These are phyloP conservation scores for Trisateles emortualis DNA, from an alignment of 2,888 invertebrate species.

Conservation along the genomic window DNA sequence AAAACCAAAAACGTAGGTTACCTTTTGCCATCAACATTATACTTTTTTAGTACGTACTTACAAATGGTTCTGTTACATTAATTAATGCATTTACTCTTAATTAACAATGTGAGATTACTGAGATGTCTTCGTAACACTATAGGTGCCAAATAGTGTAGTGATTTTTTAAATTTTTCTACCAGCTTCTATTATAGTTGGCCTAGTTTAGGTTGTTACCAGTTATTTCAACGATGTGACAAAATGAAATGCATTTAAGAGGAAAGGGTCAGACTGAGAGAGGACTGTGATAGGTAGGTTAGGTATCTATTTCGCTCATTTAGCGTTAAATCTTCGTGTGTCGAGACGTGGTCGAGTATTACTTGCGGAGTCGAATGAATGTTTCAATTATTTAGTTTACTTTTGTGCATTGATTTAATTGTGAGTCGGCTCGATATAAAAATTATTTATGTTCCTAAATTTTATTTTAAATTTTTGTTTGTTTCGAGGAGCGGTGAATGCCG, in stretches of 20 bases:
- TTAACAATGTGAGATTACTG: conserved; percentile 59
- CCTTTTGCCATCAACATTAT: conserved; percentile 81
- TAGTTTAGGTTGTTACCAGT: conserved; percentile 85
- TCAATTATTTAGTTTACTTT: conserved; percentile 43
- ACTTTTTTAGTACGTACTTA: conserved; percentile 73
- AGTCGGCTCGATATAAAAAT: conserved; percentile 28
- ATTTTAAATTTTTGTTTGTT: conserved; percentile 39
- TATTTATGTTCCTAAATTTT: conserved; percentile 66
- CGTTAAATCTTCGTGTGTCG: conserved; percentile 73
- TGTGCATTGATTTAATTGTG: conserved; percentile 33
- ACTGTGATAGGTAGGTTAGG: conserved; percentile 86
- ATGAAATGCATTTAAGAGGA: conserved; percentile 82
- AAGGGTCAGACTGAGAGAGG: conserved; percentile 87
- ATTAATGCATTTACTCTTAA: conserved; percentile 57
- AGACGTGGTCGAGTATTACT: conserved; percentile 62
- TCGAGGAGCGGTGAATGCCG: conserved; percentile 40
- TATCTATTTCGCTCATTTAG: conserved; percentile 82
- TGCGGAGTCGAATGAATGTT: conserved; percentile 67
- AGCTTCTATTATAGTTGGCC: conserved; percentile 76
- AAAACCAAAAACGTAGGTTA: conserved; percentile 85
- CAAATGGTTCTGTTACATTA: conserved; percentile 63
- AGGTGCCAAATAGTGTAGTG: conserved; percentile 85
- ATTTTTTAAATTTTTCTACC: conserved; percentile 73
- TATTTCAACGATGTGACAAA: conserved; percentile 78
- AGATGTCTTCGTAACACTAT: conserved; percentile 68